These are phyloP conservation scores for Tinamus guttatus DNA, from an alignment of 2,113 vertebrate genomes.

Conservation along the genomic window DNA sequence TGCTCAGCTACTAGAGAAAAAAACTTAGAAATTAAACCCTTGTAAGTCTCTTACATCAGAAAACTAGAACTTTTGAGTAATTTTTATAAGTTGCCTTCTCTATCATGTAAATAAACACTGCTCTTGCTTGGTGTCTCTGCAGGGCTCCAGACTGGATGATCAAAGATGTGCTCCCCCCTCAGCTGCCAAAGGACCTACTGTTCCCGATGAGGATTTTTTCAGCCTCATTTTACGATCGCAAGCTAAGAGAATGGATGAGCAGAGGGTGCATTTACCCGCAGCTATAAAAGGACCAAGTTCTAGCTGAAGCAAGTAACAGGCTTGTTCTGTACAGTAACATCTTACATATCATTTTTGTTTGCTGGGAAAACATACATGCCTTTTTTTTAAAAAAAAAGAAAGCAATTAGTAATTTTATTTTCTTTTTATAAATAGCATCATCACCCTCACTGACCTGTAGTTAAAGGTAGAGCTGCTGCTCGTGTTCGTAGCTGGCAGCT, in stretches of 20 bases:
- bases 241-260: conserved; percentile 96
- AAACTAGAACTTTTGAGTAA: not conserved
- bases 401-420: not conserved
- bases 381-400: not conserved
- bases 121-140: not conserved
- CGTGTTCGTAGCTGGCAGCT: not conserved
- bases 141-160: conserved; percentile 95
- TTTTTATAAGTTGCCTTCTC: not conserved
- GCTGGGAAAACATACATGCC: not conserved
- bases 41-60: not conserved
- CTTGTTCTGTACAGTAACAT: not conserved
- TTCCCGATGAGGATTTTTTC: conserved; percentile 97
- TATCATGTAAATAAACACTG: not conserved
- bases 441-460: rapidly evolving
- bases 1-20: not conserved
- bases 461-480: not conserved
- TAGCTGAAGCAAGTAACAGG: conserved; percentile 69
- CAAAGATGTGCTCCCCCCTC: conserved; percentile 93
- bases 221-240: conserved; percentile 96
- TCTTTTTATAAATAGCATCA: not conserved
- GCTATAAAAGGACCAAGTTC: conserved; percentile 71
- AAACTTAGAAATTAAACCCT: not conserved
- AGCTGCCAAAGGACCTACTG: conserved; percentile 86
- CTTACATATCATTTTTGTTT: not conserved
- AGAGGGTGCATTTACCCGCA: conserved; percentile 89